A percentile compares a stretch with the other conserved stretches of the same genome.
These are phyloP conservation scores for Amphibalanus amphitrite DNA, from an alignment of 1,140 invertebrate genomes.

Conservation along the genomic window DNA sequence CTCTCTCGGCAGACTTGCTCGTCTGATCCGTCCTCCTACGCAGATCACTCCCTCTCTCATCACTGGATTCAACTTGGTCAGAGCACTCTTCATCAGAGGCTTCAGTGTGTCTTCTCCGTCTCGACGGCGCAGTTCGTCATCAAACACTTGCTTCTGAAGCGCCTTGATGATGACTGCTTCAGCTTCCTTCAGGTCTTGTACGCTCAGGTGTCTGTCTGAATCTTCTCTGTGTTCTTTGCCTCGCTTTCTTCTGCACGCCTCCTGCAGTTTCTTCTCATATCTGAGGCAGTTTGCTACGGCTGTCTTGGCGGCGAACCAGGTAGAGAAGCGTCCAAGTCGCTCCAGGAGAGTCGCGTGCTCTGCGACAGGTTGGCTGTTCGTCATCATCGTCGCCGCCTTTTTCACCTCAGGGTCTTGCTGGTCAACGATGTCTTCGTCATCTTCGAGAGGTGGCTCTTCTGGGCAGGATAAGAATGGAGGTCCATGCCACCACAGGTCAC, in stretches of 20 bases:
- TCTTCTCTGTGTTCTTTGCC: background rate
- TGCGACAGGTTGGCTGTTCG: no score
- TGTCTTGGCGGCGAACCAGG: background rate
- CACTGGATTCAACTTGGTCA: background rate
- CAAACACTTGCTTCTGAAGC: background rate
- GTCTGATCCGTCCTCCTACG: background rate
- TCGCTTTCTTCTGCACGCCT: background rate
- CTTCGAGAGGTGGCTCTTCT: background rate
- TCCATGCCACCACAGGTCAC: background rate
- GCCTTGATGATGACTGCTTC: no score
- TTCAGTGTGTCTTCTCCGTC: background rate
- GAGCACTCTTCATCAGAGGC: background rate
- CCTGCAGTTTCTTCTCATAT: background rate
- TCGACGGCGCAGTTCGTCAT: background rate
- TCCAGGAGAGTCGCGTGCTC: no score
- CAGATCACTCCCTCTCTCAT: background rate
- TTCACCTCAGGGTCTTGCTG: background rate
- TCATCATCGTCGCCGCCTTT: no score
- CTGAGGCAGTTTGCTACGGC: background rate
- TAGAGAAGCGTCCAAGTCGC: background rate
- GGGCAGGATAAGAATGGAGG: background rate
- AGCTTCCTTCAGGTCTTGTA: background rate
- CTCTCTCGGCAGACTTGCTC: background rate
- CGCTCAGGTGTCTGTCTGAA: background rate
- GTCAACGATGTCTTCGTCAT: background rate